Conservation (phyloP, 2,888 invertebrate species). For the Cephus pygmeus region DNA sequence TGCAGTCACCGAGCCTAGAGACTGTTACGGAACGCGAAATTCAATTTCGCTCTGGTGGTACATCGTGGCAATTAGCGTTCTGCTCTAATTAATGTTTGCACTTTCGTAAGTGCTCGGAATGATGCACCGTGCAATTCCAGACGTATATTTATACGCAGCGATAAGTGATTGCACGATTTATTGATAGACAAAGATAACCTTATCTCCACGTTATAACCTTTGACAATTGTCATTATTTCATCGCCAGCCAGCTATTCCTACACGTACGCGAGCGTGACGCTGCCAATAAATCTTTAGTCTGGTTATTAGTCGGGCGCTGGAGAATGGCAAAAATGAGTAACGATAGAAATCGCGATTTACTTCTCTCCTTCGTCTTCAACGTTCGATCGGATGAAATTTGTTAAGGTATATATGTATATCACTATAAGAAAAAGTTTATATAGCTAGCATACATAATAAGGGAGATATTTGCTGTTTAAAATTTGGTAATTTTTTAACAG, state of each 20-base stretch:
- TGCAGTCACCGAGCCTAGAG: neutral
- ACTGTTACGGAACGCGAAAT: slow-evolving; percentile 6
- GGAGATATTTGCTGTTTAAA: too few species aligned
- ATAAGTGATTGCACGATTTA: neutral
- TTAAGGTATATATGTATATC: neutral
- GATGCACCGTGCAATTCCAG: neutral
- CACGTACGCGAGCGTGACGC: neutral
- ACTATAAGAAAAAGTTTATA: too few species aligned
- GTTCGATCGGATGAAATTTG: neutral
- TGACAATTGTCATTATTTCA: neutral
- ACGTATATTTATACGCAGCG: neutral
- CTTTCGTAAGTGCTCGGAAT: neutral
- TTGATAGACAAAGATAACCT: neutral
- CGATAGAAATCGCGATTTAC: neutral
- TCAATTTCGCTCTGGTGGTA: slow-evolving; percentile 11
- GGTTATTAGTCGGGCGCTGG: neutral
- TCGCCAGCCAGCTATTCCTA: neutral
- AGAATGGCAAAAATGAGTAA: neutral
- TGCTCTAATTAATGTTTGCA: slow-evolving; percentile 3
- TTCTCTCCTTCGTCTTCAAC: neutral
- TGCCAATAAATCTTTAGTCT: neutral
- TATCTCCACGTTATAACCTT: neutral
- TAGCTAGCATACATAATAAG: too few species aligned
- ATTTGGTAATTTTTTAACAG: too few species aligned
- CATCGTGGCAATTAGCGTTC: slow-evolving; percentile 8